Conservation (phyloP, 2,113 vertebrate genomes). For the Rostratula benghalensis region DNA sequence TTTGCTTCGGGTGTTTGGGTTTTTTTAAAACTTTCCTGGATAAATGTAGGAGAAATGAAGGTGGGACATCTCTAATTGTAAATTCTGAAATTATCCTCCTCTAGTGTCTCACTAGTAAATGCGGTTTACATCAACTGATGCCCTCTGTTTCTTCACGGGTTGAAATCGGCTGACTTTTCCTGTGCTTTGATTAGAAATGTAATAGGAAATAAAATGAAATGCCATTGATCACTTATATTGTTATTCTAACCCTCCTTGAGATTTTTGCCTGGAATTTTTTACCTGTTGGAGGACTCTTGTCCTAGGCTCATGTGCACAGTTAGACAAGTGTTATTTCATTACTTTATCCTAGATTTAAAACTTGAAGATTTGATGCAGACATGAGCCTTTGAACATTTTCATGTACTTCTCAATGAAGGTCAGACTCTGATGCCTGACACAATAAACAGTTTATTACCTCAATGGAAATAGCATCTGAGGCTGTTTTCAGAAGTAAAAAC, state of each 20-base stretch:
- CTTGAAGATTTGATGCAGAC: background rate
- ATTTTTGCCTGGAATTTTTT: background rate
- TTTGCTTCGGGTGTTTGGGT: background rate
- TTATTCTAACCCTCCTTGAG: background rate
- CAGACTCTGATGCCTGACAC: background rate
- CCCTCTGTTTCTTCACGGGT: background rate
- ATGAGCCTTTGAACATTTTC: background rate
- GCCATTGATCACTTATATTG: background rate
- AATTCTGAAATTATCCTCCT: background rate
- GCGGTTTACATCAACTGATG: background rate
- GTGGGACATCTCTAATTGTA: background rate
- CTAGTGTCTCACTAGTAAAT: background rate
- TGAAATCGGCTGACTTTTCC: background rate
- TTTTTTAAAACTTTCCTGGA: background rate
- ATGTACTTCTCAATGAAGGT: background rate
- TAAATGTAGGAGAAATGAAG: background rate
- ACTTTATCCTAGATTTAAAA: background rate
- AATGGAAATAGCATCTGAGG: background rate
- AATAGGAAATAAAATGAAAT: background rate
- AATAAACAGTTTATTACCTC: background rate
- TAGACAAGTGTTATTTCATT: background rate
- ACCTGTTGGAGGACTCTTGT: background rate
- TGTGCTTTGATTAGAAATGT: background rate
- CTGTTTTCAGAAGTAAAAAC: background rate
- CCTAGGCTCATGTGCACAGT: background rate